Evolutionary conservation across 2,113 vertebrate genomes (phyloP), one percentile per base, ranked within the genome.

Genomic region (Loxodonta africana): DNA sequence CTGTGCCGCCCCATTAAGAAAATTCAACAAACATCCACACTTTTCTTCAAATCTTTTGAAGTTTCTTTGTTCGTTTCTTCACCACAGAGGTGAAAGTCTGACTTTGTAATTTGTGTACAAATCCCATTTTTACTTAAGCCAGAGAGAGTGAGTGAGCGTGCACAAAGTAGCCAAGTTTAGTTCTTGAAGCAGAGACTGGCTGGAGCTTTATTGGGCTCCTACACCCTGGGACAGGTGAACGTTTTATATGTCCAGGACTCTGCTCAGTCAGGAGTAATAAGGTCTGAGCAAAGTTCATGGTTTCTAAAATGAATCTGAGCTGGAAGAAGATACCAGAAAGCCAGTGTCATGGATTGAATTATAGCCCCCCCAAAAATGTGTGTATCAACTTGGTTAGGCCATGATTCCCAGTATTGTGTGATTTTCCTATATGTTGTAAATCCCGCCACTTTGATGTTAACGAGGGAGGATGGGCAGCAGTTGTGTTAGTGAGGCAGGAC

Each of bases 211-310:
- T 0, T 25, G 48, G 71, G 63, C 41, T 65, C 71, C 12, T 30
- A 48, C 11, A 88, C 88, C 25, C 37, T 93, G 51, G n/a, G 37
- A 78, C 10, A 14, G 65, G 14, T 26, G n/a, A 78, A 41, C 44
- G 1, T 94, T 92, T 95, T 91, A 74, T 94, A 83, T 57, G 65
- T n/a, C 78, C 44, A 71, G 37, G 87, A 90, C 80, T 95, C 83
- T 46, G 25, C 51, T 96, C 69, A 85, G 37, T 92, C 33, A 69
- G 44, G 33, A 91, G 71, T 46, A 14, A 67, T 83, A 93, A 91
- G 87, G 41, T 28, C 4, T 51, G 63, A 87, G 25, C 9, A 76
- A 76, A 17, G 5, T 48, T 69, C 28, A 71, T 53, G 7, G 6
- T 83, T 94, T 71, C 69, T 83, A 86, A 84, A 63, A 83, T 90